A percentile compares a stretch with the other conserved stretches of the same genome.
Conservation (phyloP, 2,888 invertebrate genomes). For the Laspeyria flexula region DNA sequence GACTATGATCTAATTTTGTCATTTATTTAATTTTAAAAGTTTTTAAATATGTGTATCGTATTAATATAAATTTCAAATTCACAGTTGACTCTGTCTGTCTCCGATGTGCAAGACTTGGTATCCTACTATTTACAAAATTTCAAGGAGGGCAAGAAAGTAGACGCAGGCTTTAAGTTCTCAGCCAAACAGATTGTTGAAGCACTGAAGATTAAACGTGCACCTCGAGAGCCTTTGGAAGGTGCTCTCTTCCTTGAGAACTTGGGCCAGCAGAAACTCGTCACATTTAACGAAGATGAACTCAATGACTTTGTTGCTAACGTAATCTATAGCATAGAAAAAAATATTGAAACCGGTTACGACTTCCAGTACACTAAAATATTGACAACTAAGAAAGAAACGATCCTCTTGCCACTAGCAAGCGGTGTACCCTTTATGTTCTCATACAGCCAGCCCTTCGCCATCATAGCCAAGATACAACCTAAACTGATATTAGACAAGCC, state of each 20-base stretch:
- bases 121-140: constrained; percentile 48
- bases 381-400: constrained; percentile 82
- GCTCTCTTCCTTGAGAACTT: constrained; percentile 75
- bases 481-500: constrained; percentile 60
- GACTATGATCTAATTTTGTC: too few species aligned
- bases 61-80: constrained; percentile 19
- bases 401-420: constrained; percentile 88
- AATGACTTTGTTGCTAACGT: constrained; percentile 73
- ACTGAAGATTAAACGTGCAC: constrained; percentile 84
- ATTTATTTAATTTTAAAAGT: not conserved
- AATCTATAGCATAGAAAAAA: constrained; percentile 58
- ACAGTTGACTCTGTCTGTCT: constrained; percentile 66
- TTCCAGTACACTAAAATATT: constrained; percentile 87
- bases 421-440: constrained; percentile 89
- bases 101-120: constrained; percentile 65
- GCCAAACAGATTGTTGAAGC: constrained; percentile 85
- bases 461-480: constrained; percentile 79
- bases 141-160: constrained; percentile 38
- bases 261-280: constrained; percentile 76
- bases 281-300: constrained; percentile 85
- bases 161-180: constrained; percentile 70
- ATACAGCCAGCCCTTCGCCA: constrained; percentile 84
- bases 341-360: constrained; percentile 75
- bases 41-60: not conserved
- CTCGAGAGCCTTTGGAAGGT: constrained; percentile 86